Base-by-base conservation (phyloP, 64 coral and sea anemone species). In the Pocillopora verrucosa region DNA sequence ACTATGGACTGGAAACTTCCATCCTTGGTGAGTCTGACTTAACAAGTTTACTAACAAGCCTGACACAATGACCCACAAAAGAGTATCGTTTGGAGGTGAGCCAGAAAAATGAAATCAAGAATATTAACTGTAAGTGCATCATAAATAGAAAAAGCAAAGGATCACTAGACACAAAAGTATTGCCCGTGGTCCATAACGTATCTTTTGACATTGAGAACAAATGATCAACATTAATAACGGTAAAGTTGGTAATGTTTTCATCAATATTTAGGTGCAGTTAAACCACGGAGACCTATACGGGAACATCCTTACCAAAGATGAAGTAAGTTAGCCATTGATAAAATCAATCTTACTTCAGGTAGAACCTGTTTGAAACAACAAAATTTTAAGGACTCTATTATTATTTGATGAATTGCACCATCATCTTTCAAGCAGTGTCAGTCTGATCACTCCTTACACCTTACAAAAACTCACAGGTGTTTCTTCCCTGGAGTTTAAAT, bases 251-350 rank as follows among this genome's bases (percentile, higher is more conserved):
- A 3, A 51, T 51, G 41, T 51, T 51, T 35, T 22, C 10, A n/a
- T 22, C 13, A 1, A 36, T 63, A 9, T 17, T 68, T 74, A 96
- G 94, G 94, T 93, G 94, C 94, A 77, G 91, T 96, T 61, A 96
- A 96, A 65, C 94, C 94, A 82, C 79, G 94, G 58, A 86, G 94
- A 79, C 94, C 91, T 10, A 88, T 96, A 26, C 74, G 94, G 68
- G 94, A 96, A 73, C 94, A 96, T 37, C 94, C 94, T 11, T 96
- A 96, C 51, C 94, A 96, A 30, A 96, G 94, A 96, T 96, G 90
- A 93, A 74, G 94, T 91, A 72, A 82, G 86, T 56, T 0, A 30
- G 16, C 65, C 11, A 9, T 30, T 16, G 56, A 17, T 56, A 45
- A 19, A 9, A 5, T 24, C 6, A 10, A 26, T 69, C 24, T 65